Conservation (phyloP, 2,113 vertebrate genomes). For the Eptatretus burgeri region DNA sequence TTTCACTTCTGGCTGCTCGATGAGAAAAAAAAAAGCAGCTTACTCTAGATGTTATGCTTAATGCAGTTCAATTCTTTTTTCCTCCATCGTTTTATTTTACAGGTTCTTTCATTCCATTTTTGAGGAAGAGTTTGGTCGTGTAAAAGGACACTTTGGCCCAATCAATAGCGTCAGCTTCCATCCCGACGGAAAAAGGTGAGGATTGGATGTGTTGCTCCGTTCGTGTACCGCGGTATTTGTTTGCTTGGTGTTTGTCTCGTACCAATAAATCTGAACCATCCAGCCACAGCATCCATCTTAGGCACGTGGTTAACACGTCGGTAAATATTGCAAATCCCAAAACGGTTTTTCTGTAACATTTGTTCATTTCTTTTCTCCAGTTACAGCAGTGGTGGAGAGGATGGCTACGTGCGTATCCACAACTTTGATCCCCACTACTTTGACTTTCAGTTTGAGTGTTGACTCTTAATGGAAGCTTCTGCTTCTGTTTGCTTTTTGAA, state of each 20-base stretch:
- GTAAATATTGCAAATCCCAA: not conserved
- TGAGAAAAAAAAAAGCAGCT: no score
- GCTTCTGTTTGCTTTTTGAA: no score
- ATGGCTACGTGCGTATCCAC: constrained; percentile 78
- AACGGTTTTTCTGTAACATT: no score
- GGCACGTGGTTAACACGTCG: no score
- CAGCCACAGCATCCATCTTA: not conserved
- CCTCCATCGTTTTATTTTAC: not conserved
- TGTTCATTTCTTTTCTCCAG: constrained; percentile 17
- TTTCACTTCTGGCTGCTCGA: not conserved
- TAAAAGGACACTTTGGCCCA: constrained; percentile 87
- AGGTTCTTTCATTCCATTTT: constrained; percentile 88
- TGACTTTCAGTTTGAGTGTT: constrained; percentile 80
- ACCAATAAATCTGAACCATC: not conserved
- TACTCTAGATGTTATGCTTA: no score
- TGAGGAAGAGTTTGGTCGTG: constrained; percentile 85
- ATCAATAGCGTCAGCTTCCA: constrained; percentile 94
- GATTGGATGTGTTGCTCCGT: no score
- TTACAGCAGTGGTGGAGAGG: constrained; percentile 84
- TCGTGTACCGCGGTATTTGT: not conserved
- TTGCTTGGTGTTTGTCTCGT: not conserved
- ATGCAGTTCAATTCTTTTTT: no score
- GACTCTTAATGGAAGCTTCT: no score
- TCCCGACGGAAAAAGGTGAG: constrained; percentile 77
- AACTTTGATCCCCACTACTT: constrained; percentile 91